Percentiles rank a stretch among this genome's conserved stretches.
phyloP scores from a whole-genome alignment of 2,113 vertebrate genomes.

The Cryptotis parvus region DNA sequence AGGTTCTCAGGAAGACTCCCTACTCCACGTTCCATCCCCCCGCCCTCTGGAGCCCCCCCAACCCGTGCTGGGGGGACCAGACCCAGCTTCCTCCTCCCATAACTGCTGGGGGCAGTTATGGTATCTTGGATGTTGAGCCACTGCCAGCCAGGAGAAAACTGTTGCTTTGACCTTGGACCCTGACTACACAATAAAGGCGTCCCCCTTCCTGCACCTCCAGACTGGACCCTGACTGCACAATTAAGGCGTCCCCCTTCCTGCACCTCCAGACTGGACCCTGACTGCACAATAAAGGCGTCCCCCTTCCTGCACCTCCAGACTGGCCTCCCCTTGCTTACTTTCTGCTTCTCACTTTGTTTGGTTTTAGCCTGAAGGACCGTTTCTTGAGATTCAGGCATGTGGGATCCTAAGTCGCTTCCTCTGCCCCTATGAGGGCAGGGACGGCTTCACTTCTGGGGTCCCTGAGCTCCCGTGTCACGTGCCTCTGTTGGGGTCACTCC shows the following conservation, averaged over 20 bases:
- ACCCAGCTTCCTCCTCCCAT: background rate
- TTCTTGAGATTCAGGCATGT: background rate
- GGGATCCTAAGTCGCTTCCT: background rate
- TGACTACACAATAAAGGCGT: background rate
- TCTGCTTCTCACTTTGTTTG: background rate
- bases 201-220: fast-evolving
- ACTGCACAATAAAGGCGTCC: background rate
- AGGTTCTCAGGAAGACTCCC: too few species aligned
- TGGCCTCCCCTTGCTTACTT: background rate
- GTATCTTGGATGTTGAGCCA: background rate
- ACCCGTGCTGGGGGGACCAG: background rate
- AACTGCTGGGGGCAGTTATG: background rate
- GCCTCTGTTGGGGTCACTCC: background rate
- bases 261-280: background rate
- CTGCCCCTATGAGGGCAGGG: background rate
- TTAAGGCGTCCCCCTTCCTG: too few species aligned
- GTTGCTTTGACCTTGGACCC: background rate
- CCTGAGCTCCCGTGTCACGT: background rate
- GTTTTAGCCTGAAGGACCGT: background rate
- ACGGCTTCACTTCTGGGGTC: too few species aligned
- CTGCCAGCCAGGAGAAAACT: background rate
- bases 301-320: fast-evolving
- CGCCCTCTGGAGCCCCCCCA: background rate
- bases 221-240: background rate
- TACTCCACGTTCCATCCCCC: too few species aligned